Conservation (phyloP, 53 echinoderm and acorn worm genomes). For the Actinopyga echinites region DNA sequence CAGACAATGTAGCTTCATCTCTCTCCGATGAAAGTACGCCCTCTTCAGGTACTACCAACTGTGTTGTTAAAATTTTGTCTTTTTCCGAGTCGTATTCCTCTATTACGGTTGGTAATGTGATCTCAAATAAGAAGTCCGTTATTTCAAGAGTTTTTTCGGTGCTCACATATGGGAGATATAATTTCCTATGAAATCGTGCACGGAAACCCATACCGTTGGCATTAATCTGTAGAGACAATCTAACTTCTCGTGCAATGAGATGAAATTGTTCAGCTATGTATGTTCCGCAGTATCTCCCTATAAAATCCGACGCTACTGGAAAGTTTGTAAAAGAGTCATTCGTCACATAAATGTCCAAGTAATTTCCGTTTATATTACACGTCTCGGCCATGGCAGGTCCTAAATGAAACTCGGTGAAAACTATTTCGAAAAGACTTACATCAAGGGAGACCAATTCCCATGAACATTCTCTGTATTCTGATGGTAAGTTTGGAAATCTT, state of each 20-base stretch:
- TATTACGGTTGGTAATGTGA: no score
- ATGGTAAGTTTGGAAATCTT: background rate
- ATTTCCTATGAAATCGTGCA: no score
- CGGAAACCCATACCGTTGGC: background rate
- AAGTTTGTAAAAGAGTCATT: background rate
- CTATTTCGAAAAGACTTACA: background rate
- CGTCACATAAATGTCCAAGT: background rate
- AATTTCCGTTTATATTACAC: background rate
- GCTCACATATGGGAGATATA: no score
- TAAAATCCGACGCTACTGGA: background rate
- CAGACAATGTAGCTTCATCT: no score
- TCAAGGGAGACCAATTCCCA: background rate
- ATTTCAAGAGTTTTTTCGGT: no score
- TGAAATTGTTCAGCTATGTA: background rate
- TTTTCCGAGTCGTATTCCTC: no score
- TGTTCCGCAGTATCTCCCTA: conserved; percentile 7
- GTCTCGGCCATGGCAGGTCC: no score
- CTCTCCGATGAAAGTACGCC: no score
- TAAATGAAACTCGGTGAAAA: background rate
- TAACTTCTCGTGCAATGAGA: conserved; percentile 5
- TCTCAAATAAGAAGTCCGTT: no score
- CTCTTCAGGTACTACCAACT: no score
- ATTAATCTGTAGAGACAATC: background rate
- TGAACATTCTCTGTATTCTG: background rate
- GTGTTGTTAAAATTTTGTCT: no score